These are phyloP conservation scores for Hypolimnas misippus DNA, from an alignment of 2,888 invertebrate species.

Conservation along the genomic window DNA sequence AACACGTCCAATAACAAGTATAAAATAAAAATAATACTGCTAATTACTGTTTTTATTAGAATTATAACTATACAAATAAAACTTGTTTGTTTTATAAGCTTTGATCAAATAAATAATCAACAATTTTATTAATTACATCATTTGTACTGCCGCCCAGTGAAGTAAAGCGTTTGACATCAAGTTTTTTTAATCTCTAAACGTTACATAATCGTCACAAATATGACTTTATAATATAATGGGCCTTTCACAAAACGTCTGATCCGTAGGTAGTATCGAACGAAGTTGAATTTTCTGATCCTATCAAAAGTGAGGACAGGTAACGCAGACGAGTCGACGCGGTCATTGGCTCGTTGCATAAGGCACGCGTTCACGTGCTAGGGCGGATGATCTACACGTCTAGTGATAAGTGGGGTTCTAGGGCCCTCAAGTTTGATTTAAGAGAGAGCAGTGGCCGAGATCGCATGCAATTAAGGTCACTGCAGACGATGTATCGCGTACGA, in stretches of 20 bases:
- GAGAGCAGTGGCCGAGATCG: conserved; percentile 79
- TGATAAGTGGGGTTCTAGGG: conserved; percentile 79
- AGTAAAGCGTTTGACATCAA: conserved; percentile 8
- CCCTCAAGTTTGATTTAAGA: conserved; percentile 80
- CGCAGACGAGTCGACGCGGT: conserved; percentile 64
- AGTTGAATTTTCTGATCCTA: conserved; percentile 50
- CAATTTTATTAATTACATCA: conserved; percentile 8
- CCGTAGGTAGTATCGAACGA: conserved; percentile 54
- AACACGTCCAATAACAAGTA: background rate
- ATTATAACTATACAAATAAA: background rate
- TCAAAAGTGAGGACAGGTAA: conserved; percentile 50
- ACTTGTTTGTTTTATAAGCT: background rate
- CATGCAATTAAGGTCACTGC: conserved; percentile 77
- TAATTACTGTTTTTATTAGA: background rate
- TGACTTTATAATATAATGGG: conserved; percentile 46
- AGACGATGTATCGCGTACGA: conserved; percentile 64
- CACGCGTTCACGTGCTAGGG: conserved; percentile 62
- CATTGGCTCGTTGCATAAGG: conserved; percentile 76
- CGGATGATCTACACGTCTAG: conserved; percentile 62
- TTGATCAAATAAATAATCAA: conserved; percentile 4
- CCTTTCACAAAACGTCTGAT: conserved; percentile 62
- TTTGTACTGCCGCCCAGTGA: background rate
- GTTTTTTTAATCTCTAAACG: conserved; percentile 3
- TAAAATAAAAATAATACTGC: background rate
- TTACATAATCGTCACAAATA: conserved; percentile 33